A percentile compares a stretch with the other conserved stretches of the same genome.
Evolutionary conservation across 1,140 invertebrate species (phyloP).

Genomic region (Drosophila persimilis): DNA sequence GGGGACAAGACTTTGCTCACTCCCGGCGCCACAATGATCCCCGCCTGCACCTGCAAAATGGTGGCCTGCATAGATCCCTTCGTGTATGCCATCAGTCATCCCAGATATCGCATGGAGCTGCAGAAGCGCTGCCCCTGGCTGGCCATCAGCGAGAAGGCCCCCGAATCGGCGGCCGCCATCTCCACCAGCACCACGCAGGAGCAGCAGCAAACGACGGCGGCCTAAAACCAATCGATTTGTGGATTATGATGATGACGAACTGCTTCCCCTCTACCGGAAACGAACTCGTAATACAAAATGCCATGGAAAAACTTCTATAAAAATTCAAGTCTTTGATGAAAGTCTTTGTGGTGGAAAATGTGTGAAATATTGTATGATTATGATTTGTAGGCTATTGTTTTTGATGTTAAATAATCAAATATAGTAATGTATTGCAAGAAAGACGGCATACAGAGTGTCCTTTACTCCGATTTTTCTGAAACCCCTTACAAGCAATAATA

Average conservation of each 20-base stretch:
- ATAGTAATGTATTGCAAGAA: conserved; percentile 48
- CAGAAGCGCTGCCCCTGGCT: conserved; percentile 87
- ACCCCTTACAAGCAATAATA: no score
- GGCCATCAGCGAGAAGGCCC: conserved; percentile 85
- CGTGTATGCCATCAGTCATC: conserved; percentile 94
- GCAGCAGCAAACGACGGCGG: conserved; percentile 68
- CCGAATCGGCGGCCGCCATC: conserved; percentile 80
- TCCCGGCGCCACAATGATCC: conserved; percentile 93
- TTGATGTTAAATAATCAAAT: conserved; percentile 42
- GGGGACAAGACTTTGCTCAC: conserved; percentile 91
- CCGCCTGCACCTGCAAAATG: conserved; percentile 91
- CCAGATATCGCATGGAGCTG: conserved; percentile 89
- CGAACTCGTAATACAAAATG: conserved; percentile 54
- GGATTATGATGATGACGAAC: conserved; percentile 42
- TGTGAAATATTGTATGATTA: conserved; percentile 23
- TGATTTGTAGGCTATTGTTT: conserved; percentile 52
- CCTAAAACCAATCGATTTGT: conserved; percentile 80
- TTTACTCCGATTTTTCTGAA: no score
- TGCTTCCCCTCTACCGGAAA: background rate
- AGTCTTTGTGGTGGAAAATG: conserved; percentile 7
- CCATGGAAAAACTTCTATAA: conserved; percentile 51
- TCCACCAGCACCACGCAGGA: conserved; percentile 82
- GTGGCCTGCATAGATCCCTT: conserved; percentile 94
- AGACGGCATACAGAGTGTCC: background rate
- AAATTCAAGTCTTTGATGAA: conserved; percentile 5